Base-by-base conservation (phyloP, 92 coral and sea anemone genomes). In the Porites cylindrica region DNA sequence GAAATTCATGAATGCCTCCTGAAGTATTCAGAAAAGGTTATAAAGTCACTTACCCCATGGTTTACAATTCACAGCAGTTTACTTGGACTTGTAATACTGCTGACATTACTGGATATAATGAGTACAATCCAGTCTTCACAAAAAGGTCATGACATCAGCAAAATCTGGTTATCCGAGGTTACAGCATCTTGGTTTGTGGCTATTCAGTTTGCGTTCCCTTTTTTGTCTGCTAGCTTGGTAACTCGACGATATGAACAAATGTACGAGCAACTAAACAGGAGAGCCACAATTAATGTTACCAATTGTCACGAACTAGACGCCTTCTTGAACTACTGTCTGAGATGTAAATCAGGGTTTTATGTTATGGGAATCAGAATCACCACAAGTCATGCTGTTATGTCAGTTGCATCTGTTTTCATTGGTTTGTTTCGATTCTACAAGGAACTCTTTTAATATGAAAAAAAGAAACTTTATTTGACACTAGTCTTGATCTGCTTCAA, bases 141-240 rank as follows among this genome's bases (percentile, higher is more conserved):
- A 29, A 43, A 70, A 43, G 23, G 43, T 29, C 75, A 38, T 8
- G 70, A 77, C 50, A 69, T 72, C 11, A 50, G 58, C 19, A 74
- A 58, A 12, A 70, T 92, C 75, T 79, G 91, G 81, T 29, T 92
- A 6, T 90, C 93, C 10, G 84, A 90, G 73, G 43, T 81, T 43
- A 91, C 88, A 3, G 95, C 93, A 3, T 92, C 93, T 29, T 82
- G 83, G 66, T 70, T 92, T 32, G 84, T 89, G 18, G 89, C 95
- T 6, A 86, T 90, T 89, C 90, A 90, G 72, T 93, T 88, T 82
- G 96, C 93, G 3, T 93, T 93, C 58, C 93, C 96, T n/a, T 81
- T 93, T 68, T 71, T 83, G 52, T 85, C 91, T 5, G 96, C 96
- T 24, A 90, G 96, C 83, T 78, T 88, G 76, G 93, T 87, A 26